Conservation (phyloP, 2,113 vertebrate species). For the Heliornis fulica region DNA sequence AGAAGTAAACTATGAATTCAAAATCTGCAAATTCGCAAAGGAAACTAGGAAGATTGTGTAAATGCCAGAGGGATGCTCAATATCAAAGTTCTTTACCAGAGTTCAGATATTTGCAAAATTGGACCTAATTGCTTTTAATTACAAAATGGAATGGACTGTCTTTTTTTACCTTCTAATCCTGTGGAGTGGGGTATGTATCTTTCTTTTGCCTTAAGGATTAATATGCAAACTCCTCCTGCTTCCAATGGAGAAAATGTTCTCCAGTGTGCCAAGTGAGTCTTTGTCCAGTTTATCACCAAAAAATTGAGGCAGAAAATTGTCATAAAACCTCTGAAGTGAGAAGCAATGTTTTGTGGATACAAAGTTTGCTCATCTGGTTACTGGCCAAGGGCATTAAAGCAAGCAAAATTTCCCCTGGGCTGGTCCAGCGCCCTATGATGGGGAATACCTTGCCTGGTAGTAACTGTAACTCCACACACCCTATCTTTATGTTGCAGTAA, state of each 20-base stretch:
- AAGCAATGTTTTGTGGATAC: background rate
- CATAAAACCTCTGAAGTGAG: background rate
- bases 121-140: background rate
- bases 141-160: background rate
- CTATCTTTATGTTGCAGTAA: background rate
- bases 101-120: background rate
- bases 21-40: background rate
- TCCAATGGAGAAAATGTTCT: background rate
- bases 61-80: background rate
- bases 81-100: background rate
- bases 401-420: background rate
- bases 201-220: background rate
- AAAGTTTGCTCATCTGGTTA: background rate
- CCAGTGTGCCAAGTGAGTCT: background rate
- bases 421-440: background rate
- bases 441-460: background rate
- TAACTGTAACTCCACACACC: background rate
- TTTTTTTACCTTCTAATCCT: background rate
- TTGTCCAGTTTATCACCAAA: background rate
- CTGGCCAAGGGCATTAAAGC: background rate
- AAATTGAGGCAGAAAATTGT: background rate
- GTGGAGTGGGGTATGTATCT: background rate
- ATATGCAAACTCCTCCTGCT: background rate
- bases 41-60: background rate
- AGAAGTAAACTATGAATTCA: background rate